Evolutionary conservation across 2,888 invertebrate species (phyloP).

Genomic region (Agrilus mali): DNA sequence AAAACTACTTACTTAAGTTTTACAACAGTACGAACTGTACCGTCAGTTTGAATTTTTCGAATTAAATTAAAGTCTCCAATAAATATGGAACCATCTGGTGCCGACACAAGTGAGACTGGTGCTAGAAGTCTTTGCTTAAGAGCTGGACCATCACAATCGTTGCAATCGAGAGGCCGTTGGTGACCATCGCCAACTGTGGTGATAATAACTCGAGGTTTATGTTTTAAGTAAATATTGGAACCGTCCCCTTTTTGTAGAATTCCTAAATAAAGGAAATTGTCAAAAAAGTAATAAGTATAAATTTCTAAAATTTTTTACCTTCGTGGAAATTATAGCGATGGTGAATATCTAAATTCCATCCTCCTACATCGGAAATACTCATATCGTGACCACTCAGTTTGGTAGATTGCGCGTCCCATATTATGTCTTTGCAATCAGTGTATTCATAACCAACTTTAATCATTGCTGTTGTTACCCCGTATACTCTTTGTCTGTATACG

Average conservation of each 20-base stretch:
- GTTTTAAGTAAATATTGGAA: conserved; percentile 85
- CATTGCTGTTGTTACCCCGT: conserved; percentile 88
- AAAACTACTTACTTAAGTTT: conserved; percentile 62
- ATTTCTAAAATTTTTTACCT: conserved; percentile 39
- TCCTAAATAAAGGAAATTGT: conserved; percentile 36
- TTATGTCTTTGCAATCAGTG: conserved; percentile 77
- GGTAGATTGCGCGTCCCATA: conserved; percentile 94
- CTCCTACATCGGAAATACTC: conserved; percentile 93
- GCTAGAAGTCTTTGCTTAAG: conserved; percentile 72
- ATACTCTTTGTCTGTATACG: conserved; percentile 91
- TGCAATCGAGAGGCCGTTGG: conserved; percentile 76
- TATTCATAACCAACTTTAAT: conserved; percentile 97
- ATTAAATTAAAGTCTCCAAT: conserved; percentile 94
- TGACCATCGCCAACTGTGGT: conserved; percentile 88
- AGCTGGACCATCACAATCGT: conserved; percentile 68
- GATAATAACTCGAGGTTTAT: conserved; percentile 81
- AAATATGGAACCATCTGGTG: conserved; percentile 86
- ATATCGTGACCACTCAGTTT: conserved; percentile 92
- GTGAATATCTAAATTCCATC: conserved; percentile 96
- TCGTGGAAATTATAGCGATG: conserved; percentile 97
- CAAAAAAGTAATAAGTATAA: not conserved
- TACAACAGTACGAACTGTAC: conserved; percentile 66
- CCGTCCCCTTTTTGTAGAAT: conserved; percentile 97
- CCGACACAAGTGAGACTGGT: conserved; percentile 84
- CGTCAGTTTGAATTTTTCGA: conserved; percentile 74